A percentile compares a stretch with the other conserved stretches of the same genome.
Conservation (phyloP, 92 coral and sea anemone genomes). For the Porites lobata region DNA sequence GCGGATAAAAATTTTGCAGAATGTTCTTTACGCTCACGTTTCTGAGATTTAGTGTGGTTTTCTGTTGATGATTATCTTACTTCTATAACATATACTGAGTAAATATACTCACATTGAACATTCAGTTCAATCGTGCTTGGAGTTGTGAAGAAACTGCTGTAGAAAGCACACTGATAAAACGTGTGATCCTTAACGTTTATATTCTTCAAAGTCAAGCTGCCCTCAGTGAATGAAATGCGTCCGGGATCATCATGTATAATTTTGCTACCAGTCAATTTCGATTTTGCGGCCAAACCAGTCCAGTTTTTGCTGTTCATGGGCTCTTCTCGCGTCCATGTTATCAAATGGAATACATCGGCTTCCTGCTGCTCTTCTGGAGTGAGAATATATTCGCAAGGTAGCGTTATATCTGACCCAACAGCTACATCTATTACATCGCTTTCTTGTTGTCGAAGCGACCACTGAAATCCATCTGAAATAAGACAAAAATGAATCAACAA, state of each 20-base stretch:
- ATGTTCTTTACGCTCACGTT: background rate
- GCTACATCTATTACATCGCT: slow-evolving; percentile 38
- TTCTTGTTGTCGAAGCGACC: slow-evolving; percentile 60
- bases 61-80: background rate
- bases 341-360: slow-evolving; percentile 44
- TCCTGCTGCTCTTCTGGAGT: slow-evolving; percentile 53
- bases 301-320: slow-evolving; percentile 64
- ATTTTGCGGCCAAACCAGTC: slow-evolving; percentile 56
- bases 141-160: slow-evolving; percentile 80
- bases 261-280: slow-evolving; percentile 44
- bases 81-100: background rate
- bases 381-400: slow-evolving; percentile 67
- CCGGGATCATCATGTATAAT: slow-evolving; percentile 54
- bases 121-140: slow-evolving; percentile 65
- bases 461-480: slow-evolving; percentile 68
- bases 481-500: background rate
- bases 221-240: slow-evolving; percentile 45
- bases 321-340: slow-evolving; percentile 71
- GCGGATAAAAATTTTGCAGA: background rate
- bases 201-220: slow-evolving; percentile 54
- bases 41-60: background rate
- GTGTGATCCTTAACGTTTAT: slow-evolving; percentile 75
- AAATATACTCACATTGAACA: slow-evolving; percentile 68
- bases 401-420: slow-evolving; percentile 49
- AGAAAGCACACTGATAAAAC: slow-evolving; percentile 72